A percentile compares a stretch with the other conserved stretches of the same genome.
phyloP scores from a whole-genome alignment of 2,888 invertebrate species.

The Iselma pallidipennis region DNA sequence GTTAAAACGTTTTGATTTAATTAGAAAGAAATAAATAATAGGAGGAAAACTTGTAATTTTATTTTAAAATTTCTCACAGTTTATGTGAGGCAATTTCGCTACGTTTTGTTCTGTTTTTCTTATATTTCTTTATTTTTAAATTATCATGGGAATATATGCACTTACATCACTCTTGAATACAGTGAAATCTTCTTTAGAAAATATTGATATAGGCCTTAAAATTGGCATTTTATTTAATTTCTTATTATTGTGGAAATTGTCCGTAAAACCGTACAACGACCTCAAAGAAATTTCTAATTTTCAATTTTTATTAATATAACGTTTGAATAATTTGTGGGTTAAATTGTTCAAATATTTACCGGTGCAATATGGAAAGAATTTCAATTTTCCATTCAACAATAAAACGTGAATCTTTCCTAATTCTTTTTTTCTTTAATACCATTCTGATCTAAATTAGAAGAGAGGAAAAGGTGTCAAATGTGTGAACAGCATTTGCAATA shows the following conservation, averaged over 20 bases:
- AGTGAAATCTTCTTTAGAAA: not conserved
- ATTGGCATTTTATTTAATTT: slow-evolving; percentile 4
- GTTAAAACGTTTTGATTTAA: too few species aligned
- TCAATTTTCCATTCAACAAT: not conserved
- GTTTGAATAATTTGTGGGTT: slow-evolving; percentile 8
- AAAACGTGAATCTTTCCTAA: not conserved
- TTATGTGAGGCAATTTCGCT: slow-evolving; percentile 12
- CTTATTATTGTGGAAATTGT: slow-evolving; percentile 2
- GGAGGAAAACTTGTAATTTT: too few species aligned
- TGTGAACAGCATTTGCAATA: not conserved
- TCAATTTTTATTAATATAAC: not conserved
- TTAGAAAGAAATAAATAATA: too few species aligned
- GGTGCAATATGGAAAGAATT: not conserved
- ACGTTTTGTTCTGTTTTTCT: too few species aligned
- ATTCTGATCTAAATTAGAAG: slow-evolving; percentile 11
- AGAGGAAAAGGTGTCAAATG: not conserved
- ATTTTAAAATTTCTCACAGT: slow-evolving; percentile 9
- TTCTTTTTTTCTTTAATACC: not conserved
- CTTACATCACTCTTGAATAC: not conserved
- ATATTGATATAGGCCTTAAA: too few species aligned
- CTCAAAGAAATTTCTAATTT: slow-evolving; percentile 6
- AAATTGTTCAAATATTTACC: slow-evolving; percentile 6
- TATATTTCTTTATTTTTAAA: not conserved
- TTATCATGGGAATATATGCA: not conserved
- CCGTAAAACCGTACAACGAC: not conserved